Base-by-base conservation (phyloP, 2,888 invertebrate species). In the Ypsolopha sequella region DNA sequence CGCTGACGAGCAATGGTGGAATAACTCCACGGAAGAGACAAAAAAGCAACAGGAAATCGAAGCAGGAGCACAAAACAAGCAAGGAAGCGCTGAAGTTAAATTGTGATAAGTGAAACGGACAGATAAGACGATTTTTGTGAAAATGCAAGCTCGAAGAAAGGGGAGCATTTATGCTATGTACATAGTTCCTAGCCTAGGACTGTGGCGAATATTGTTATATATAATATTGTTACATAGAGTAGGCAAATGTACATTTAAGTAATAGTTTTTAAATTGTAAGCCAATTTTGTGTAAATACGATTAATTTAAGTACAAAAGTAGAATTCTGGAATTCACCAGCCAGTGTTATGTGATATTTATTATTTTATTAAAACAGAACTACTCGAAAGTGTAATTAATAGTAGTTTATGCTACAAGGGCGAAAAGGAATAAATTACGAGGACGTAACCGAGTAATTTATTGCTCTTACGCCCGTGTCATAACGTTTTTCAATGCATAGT, bases 1-100 rank as follows among this genome's bases (percentile, higher is more conserved):
- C 9, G 95, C 93, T 0, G 92, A 95, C 50, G 89, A 92, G 36
- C 94, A 95, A 61, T 89, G 89, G 65, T 95, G 94, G 93, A 93
- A 95, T 71, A 88, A 88, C 54, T 76, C 70, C 1, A 48, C 65
- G 0, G 68, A 76, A 54, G 81, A 85, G 52, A 65, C 76, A 0
- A 70, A 57, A 14, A 50, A 50, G 41, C 38, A 33, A 50, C 41
- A 43, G 33, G 44, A 48, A 13, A 33, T 36, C 8, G 51, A 53
- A 47, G 48, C 47, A 7, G 24, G 39, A 35, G 34, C 13, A 13
- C 34, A 36, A 14, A 51, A 13, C 11, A 61, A 64, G 56, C 72
- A 79, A 7, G 73, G 73, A 52, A 80, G 73, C 55, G 80, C 75
- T 36, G 82, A 82, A 62, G 65, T 74, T 48, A 81, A 80, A 54